Evolutionary conservation across 2,888 invertebrate species (phyloP), one percentile per base, ranked within the genome.

Genomic region (Leuctra nigra): DNA sequence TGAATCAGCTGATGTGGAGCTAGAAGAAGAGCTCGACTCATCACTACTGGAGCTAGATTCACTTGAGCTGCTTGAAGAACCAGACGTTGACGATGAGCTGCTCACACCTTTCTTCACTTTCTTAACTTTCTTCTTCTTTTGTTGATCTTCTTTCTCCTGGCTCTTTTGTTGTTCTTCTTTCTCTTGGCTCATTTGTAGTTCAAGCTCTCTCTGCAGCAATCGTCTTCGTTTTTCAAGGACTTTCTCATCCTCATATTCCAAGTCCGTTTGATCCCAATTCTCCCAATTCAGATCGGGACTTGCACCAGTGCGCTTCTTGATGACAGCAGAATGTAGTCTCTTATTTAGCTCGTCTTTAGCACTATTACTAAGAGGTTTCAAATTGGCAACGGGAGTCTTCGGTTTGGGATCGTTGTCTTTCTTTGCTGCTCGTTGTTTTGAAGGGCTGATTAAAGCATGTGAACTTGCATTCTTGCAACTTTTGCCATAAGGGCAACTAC

Each of bases 221-320:
- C 82, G 83, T 61, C 87, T 76, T 64, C 87, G 78, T 70, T 85
- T 83, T 71, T 88, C 87, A 68, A 88, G 75, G 63, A 83, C 85
- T 70, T 87, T 86, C 60, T 87, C 86, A 73, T 88, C 87, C 62
- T 86, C 87, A 75, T 86, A 86, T 70, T 87, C 87, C 73, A 88
- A 72, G 74, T 86, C 84, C 68, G 82, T 84, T 70, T 85, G 86
- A 70, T 86, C 84, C 86, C 86, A 87, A 69, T 82, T 82, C 69
- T 84, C 84, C 73, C 85, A 82, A 70, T 84, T 83, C 57, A 75
- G 69, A 64, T 83, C 83, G 55, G 83, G 81, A 67, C 81, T 81
- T 7, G 20, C 50, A 14, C 50, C 50, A 20, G 50, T 33, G 61
- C 72, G 68, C 53, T 63, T 72, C 61, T 72, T 82, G 67, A 82